Conservation (phyloP, 2,888 invertebrate species). For the Hypselothyrea guttata region DNA sequence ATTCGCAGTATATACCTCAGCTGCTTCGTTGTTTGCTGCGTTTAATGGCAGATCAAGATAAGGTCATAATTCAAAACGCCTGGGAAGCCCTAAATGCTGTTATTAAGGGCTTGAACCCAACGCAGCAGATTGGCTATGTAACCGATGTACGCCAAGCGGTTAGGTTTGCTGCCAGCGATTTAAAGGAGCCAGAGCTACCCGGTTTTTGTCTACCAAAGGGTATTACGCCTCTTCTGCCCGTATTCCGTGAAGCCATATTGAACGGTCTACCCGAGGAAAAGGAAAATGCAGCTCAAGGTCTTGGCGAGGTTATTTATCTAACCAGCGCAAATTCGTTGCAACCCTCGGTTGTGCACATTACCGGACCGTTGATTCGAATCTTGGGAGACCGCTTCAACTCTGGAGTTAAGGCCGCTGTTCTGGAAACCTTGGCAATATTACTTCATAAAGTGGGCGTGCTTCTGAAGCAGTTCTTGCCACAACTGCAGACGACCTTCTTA, state of each 20-base stretch:
- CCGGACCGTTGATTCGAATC: slow-evolving; percentile 98
- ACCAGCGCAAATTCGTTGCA: slow-evolving; percentile 94
- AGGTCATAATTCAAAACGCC: slow-evolving; percentile 90
- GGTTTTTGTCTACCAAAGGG: slow-evolving; percentile 98
- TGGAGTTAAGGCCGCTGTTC: slow-evolving; percentile 96
- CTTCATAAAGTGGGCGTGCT: slow-evolving; percentile 96
- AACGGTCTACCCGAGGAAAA: slow-evolving; percentile 98
- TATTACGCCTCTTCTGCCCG: slow-evolving; percentile 95
- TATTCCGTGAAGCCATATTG: slow-evolving; percentile 97
- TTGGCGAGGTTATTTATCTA: slow-evolving; percentile 85
- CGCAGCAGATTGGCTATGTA: slow-evolving; percentile 93
- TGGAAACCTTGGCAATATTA: slow-evolving; percentile 96
- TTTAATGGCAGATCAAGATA: slow-evolving; percentile 91
- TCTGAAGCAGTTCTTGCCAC: slow-evolving; percentile 98
- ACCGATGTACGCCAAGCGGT: slow-evolving; percentile 95
- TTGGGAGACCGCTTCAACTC: slow-evolving; percentile 97
- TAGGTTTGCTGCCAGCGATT: slow-evolving; percentile 93
- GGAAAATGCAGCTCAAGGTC: slow-evolving; percentile 95
- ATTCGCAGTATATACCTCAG: slow-evolving; percentile 93
- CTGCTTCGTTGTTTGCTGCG: slow-evolving; percentile 93
- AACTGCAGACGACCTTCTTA: slow-evolving; percentile 98
- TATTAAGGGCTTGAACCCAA: slow-evolving; percentile 92
- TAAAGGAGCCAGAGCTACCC: slow-evolving; percentile 90
- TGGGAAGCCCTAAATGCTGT: slow-evolving; percentile 96
- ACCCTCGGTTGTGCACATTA: slow-evolving; percentile 97